Evolutionary conservation across 2,888 invertebrate genomes (phyloP).

Genomic region (Sminthurides aquaticus): DNA sequence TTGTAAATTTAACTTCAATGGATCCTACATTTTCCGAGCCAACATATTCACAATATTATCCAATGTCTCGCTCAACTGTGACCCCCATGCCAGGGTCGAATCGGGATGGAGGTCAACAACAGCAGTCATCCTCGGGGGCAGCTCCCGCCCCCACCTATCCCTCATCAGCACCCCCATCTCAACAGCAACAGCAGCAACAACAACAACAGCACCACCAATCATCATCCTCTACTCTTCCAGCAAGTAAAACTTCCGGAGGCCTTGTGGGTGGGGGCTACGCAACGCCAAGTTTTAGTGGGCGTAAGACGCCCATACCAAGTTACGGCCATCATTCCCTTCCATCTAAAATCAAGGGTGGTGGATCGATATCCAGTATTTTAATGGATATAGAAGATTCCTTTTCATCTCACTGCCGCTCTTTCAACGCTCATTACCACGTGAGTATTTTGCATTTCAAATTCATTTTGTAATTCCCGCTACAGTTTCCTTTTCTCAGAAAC

Average conservation of each 20-base stretch:
- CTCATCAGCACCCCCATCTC: background rate
- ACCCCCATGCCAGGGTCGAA: constrained; percentile 38
- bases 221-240: constrained; percentile 17
- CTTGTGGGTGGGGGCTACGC: constrained; percentile 36
- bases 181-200: background rate
- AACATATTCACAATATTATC: constrained; percentile 43
- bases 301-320: constrained; percentile 39
- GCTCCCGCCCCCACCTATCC: background rate
- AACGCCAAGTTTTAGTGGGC: constrained; percentile 33
- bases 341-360: constrained; percentile 37
- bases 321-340: constrained; percentile 17
- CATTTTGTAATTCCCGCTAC: no score
- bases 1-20: constrained; percentile 36
- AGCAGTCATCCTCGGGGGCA: background rate
- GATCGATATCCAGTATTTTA: constrained; percentile 2
- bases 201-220: constrained; percentile 17
- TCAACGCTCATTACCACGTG: constrained; percentile 50
- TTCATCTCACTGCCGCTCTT: constrained; percentile 57
- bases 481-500: no score
- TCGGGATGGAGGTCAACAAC: constrained; percentile 4
- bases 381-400: constrained; percentile 54
- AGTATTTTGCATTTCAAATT: constrained; percentile 24
- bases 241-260: constrained; percentile 6
- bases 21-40: constrained; percentile 40
- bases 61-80: constrained; percentile 41